Percentiles rank a stretch among this genome's conserved stretches.
phyloP scores from a whole-genome alignment of 2,888 invertebrate genomes.

The Chymomyza fuscimana region DNA sequence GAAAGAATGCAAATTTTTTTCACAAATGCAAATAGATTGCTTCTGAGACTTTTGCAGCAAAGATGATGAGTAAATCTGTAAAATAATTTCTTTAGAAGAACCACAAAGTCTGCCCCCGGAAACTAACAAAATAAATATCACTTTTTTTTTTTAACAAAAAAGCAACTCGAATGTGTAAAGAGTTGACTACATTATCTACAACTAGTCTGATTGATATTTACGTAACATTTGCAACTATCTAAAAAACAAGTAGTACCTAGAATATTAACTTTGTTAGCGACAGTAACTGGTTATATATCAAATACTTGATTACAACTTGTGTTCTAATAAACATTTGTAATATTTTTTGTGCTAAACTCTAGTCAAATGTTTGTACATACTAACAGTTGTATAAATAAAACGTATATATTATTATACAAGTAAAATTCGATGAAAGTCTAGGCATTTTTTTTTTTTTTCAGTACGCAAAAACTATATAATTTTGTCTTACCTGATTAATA shows the following conservation, averaged over 20 bases:
- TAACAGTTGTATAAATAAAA: background rate
- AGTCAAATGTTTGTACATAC: background rate
- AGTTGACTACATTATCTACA: background rate
- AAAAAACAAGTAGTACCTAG: background rate
- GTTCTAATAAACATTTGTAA: background rate
- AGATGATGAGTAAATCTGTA: no score
- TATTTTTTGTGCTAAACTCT: background rate
- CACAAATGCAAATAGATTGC: no score
- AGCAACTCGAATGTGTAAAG: background rate
- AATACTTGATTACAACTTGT: background rate
- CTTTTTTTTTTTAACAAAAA: background rate
- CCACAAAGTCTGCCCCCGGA: background rate
- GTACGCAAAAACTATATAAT: background rate
- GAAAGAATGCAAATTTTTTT: no score
- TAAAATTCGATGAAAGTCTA: no score
- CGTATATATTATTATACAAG: background rate
- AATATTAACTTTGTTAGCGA: background rate
- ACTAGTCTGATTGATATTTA: background rate
- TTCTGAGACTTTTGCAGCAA: no score
- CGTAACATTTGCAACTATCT: background rate
- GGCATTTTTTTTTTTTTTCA: no score
- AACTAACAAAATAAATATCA: background rate
- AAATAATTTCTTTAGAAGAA: no score
- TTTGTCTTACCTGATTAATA: constrained; percentile 59
- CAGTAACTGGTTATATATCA: background rate